A percentile compares a stretch with the other conserved stretches of the same genome.
Conservation (phyloP, 2,797 vertebrate species). For the Aphelocoma californica region DNA sequence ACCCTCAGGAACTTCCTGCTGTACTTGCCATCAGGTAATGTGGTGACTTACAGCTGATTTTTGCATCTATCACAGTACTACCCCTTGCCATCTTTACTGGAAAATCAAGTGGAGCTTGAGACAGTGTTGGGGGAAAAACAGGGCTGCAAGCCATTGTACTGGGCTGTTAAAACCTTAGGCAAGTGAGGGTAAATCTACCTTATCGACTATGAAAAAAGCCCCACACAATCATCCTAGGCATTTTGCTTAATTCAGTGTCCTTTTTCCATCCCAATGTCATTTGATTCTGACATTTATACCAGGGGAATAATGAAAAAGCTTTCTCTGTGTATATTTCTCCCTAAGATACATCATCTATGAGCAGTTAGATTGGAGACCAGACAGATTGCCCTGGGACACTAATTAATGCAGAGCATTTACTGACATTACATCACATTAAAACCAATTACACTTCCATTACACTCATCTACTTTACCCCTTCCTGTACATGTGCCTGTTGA, state of each 20-base stretch:
- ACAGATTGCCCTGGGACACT: background rate
- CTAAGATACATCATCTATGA: background rate
- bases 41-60: background rate
- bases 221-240: background rate
- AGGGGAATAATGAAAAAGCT: background rate
- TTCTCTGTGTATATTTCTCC: background rate
- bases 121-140: background rate
- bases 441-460: slow-evolving; percentile 16
- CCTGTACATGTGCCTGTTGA: background rate
- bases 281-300: background rate
- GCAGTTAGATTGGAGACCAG: background rate
- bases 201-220: background rate
- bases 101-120: background rate
- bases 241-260: background rate
- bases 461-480: background rate
- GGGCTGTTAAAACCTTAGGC: background rate
- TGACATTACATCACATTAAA: slow-evolving; percentile 10
- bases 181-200: background rate
- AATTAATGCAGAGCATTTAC: slow-evolving; percentile 14
- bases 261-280: background rate
- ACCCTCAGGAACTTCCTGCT: background rate
- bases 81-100: background rate
- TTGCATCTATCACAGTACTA: background rate
- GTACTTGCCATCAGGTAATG: background rate
- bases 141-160: background rate